Evolutionary conservation across 2,113 vertebrate species (phyloP), one percentile per base, ranked within the genome.

Genomic region (Crotophaga sulcirostris): DNA sequence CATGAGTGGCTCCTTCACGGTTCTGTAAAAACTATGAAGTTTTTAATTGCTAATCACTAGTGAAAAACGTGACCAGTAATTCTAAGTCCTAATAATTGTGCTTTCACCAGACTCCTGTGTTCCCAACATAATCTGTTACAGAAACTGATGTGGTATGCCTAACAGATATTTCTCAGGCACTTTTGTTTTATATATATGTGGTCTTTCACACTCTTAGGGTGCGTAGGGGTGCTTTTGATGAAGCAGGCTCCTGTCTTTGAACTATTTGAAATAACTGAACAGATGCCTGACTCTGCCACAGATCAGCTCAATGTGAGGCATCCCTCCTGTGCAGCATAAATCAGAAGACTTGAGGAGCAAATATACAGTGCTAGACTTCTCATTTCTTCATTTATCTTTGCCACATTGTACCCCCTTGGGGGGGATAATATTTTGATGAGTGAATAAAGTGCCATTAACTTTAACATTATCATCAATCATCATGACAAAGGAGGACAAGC

Each of bases 381-480:
- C 55, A 66, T 89, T 92, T 94, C 51, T 72, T 95, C 87, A 40
- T 96, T 93, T 68, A 33, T 96, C 92, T 93, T 90, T 90, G 90
- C 47, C 38, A 16, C 25, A 1, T 34, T 91, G n/a, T 64, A 60
- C 29, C 45, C 87, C 74, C 40, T 5, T 18, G 62, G 62, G 84
- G 72, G 54, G 34, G 6, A 78, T 95, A 96, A 89, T 94, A 94
- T 96, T 95, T 96, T 95, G 94, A 94, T 96, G 87, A 77, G 69
- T 93, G 89, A 87, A 82, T 91, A 73, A 94, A 91, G 55, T 93
- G 58, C 66, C 34, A 64, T 96, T 93, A 93, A 94, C 77, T 95
- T 94, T 16, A 89, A 60, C 81, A 66, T 95, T 75, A 40, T 72
- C 52, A 89, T 97, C 84, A 74, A 23, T 96, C 94, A 78, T 44